phyloP scores from a whole-genome alignment of 2,888 invertebrate species.

The Cistogaster globosa region DNA sequence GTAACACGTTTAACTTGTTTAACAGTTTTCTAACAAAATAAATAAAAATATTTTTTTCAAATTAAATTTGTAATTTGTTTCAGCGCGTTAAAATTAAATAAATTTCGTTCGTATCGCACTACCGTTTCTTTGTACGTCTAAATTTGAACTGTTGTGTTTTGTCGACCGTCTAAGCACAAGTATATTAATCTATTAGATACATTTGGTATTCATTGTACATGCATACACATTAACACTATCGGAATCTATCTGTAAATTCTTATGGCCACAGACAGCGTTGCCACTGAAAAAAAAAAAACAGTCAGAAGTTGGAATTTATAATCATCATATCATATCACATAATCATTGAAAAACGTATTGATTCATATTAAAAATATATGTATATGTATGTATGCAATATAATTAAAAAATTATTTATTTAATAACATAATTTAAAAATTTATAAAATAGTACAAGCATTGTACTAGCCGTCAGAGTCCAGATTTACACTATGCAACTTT shows the following conservation, averaged over 20 bases:
- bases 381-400: too few relatives aligned
- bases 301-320: too few relatives aligned
- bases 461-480: too few relatives aligned
- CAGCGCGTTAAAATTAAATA: conserved; percentile 18
- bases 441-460: too few relatives aligned
- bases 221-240: conserved; percentile 1
- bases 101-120: conserved; percentile 24
- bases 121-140: conserved; percentile 56
- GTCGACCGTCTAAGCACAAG: conserved; percentile 33
- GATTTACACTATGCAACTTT: too few relatives aligned
- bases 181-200: conserved; percentile 58
- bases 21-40: background rate
- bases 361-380: too few relatives aligned
- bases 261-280: background rate
- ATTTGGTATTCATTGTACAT: conserved; percentile 15
- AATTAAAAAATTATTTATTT: too few relatives aligned
- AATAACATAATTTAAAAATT: too few relatives aligned
- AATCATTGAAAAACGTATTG: too few relatives aligned
- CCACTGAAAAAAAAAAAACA: background rate
- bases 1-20: conserved; percentile 22
- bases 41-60: conserved; percentile 11
- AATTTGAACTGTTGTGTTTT: conserved; percentile 65
- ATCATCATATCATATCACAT: too few relatives aligned
- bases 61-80: conserved; percentile 30
- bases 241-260: conserved; percentile 6